A percentile compares a stretch with the other conserved stretches of the same genome.
These are phyloP conservation scores for Clepsis dumicolana DNA, from an alignment of 2,888 invertebrate species.

Conservation along the genomic window DNA sequence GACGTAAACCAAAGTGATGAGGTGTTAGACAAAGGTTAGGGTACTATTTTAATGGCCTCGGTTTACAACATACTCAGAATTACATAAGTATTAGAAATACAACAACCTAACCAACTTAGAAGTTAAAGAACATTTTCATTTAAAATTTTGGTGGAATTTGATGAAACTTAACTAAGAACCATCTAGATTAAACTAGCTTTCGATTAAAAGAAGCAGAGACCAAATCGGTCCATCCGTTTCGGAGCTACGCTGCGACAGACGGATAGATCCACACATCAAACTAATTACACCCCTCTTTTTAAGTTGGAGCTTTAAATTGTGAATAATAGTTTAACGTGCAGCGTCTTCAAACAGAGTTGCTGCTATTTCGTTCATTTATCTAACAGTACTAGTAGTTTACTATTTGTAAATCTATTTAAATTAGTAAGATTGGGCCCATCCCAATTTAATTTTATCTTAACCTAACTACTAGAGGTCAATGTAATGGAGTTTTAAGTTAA, in stretches of 20 bases:
- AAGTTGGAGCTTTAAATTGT: not conserved
- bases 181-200: too few species aligned
- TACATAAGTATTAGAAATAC: not conserved
- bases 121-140: too few species aligned
- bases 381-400: not conserved
- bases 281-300: too few species aligned
- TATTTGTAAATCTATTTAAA: not conserved
- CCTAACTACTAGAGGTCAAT: not conserved
- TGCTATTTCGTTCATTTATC: not conserved
- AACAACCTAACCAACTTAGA: too few species aligned
- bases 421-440: not conserved
- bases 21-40: slow-evolving; percentile 88
- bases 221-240: too few species aligned
- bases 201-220: too few species aligned
- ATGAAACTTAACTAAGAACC: too few species aligned
- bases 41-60: slow-evolving; percentile 1
- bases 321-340: not conserved
- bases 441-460: not conserved
- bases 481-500: not conserved
- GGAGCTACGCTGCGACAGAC: too few species aligned
- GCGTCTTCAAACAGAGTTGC: not conserved
- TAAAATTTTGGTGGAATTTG: too few species aligned
- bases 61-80: not conserved
- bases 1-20: slow-evolving; percentile 90
- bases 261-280: too few species aligned